Evolutionary conservation across 2,888 invertebrate species (phyloP).

Genomic region (Hipparchia semele): DNA sequence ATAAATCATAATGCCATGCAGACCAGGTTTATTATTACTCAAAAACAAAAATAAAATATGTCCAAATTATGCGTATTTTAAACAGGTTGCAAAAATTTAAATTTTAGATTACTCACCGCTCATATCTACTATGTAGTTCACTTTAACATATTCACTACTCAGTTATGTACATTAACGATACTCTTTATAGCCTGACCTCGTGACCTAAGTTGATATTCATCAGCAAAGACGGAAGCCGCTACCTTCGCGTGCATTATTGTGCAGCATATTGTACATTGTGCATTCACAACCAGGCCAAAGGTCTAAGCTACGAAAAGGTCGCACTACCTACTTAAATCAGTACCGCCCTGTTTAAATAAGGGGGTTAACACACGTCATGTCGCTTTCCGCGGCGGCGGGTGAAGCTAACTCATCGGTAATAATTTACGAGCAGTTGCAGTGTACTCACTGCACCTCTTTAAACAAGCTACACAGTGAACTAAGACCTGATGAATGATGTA

Average conservation of each 20-base stretch:
- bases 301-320: conserved; percentile 35
- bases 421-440: not conserved
- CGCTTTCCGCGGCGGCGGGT: not conserved
- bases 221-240: conserved; percentile 47
- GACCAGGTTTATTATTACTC: too few species aligned
- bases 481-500: too few species aligned
- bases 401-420: too few species aligned
- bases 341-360: conserved; percentile 8
- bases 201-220: conserved; percentile 43
- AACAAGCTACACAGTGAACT: too few species aligned
- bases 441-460: not conserved
- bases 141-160: conserved; percentile 6
- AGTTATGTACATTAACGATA: not conserved
- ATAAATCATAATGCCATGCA: too few species aligned
- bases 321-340: conserved; percentile 30
- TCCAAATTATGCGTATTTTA: not conserved
- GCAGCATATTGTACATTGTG: conserved; percentile 38
- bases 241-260: conserved; percentile 48
- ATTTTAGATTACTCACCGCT: not conserved
- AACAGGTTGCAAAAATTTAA: not conserved
- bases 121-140: not conserved
- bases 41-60: too few species aligned
- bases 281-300: conserved; percentile 38
- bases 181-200: conserved; percentile 9
- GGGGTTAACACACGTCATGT: not conserved